Percentiles rank a stretch among this genome's conserved stretches.
phyloP scores from a whole-genome alignment of 2,888 invertebrate genomes.

The Micoletzkya japonica region DNA sequence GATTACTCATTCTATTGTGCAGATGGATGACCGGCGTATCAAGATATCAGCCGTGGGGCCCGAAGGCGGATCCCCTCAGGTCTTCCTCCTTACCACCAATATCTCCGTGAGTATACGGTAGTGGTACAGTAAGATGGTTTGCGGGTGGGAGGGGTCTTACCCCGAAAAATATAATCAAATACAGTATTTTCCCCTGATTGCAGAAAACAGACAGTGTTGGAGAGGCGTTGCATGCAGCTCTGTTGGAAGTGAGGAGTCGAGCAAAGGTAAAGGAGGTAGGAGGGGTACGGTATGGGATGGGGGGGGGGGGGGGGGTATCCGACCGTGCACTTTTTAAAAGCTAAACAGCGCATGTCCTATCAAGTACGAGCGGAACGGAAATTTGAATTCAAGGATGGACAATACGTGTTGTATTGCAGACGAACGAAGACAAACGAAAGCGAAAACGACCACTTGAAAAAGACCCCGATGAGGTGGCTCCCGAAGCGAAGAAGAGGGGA shows the following conservation, averaged over 20 bases:
- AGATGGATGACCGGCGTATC: constrained; percentile 22
- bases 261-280: constrained; percentile 12
- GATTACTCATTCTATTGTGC: too few species aligned
- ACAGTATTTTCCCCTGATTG: background rate
- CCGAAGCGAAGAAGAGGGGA: background rate
- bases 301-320: too few species aligned
- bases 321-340: background rate
- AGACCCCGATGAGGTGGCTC: too few species aligned
- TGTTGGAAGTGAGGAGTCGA: background rate
- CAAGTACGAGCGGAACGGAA: too few species aligned
- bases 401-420: too few species aligned
- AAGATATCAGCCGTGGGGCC: constrained; percentile 55
- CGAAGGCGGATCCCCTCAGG: constrained; percentile 49
- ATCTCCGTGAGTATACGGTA: constrained; percentile 32
- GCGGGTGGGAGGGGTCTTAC: too few species aligned
- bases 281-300: too few species aligned
- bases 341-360: too few species aligned
- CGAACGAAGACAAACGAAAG: background rate
- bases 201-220: constrained; percentile 26
- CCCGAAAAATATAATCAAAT: background rate
- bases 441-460: too few species aligned
- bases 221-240: background rate
- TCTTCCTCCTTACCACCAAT: constrained; percentile 55
- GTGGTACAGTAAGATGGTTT: background rate
- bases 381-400: too few species aligned